Base-by-base conservation (phyloP, 2,797 vertebrate genomes). In the Huso huso region DNA sequence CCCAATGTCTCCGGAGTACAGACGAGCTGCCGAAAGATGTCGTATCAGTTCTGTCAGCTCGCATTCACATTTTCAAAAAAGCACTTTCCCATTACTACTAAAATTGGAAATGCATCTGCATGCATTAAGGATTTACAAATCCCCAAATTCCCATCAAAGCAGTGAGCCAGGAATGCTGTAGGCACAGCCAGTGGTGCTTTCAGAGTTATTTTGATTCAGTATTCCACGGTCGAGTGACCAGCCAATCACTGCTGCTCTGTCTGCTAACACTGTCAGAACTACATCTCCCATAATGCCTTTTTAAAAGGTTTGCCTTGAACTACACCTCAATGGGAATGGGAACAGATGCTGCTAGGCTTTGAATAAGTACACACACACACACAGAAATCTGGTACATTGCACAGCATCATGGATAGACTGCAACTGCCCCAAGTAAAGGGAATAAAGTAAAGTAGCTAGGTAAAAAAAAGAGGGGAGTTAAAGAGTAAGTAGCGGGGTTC, bases 21-120 rank as follows among this genome's bases (percentile, higher is more conserved):
- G 51, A 69, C 62, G 63, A 52, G 49, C 61, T 69, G 57, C 62
- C 68, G 60, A 62, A 37, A 66, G 49, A 6, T 66, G 65, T 72
- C 51, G 62, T 49, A 64, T 58, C 48, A 49, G 15, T 61, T 67
- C 50, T 49, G 48, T 15, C 49, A 48, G 57, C 50, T 57, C 50
- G 15, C 66, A 23, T 57, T 66, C 65, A 23, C 48, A 49, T 57
- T 49, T 51, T 57, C 18, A n/a, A 49, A 51, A 48, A 55, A 60
- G 49, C n/a, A 53, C 15, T 18, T 60, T 51, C 18, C 53, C n/a
- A 6, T 48, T 63, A 18, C 52, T 63, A 48, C 61, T 61, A 62
- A 67, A 7, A 59, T 65, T 55, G 23, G 13, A 60, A 64, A 64
- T 51, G 55, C 62, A 10, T 60, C 11, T 50, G 61, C 48, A 6